phyloP scores from a whole-genome alignment of 2,113 vertebrate genomes.

The Podocnemis expansa region DNA sequence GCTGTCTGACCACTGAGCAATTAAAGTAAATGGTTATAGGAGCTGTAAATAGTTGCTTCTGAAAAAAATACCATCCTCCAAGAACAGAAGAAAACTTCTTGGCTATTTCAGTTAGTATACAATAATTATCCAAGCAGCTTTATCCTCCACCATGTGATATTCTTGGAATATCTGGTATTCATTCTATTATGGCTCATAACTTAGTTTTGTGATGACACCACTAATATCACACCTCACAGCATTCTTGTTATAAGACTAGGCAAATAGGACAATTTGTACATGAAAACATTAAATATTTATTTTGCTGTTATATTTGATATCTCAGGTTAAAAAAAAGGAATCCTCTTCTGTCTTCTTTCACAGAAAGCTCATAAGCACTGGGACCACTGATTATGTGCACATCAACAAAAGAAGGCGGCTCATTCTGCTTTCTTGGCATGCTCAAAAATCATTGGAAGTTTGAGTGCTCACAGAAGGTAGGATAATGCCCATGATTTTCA shows the following conservation, averaged over 20 bases:
- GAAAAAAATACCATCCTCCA: slow-evolving; percentile 37
- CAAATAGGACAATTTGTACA: slow-evolving; percentile 29
- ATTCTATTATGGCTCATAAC: slow-evolving; percentile 36
- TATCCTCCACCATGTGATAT: slow-evolving; percentile 11
- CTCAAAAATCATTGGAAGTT: not conserved
- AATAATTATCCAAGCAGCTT: slow-evolving; percentile 68
- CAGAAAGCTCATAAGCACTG: not conserved
- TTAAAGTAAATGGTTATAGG: slow-evolving; percentile 57
- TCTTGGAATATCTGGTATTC: slow-evolving; percentile 40
- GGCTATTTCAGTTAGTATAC: slow-evolving; percentile 50
- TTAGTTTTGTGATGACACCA: slow-evolving; percentile 23
- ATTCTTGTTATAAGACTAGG: slow-evolving; percentile 28
- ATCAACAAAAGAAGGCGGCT: not conserved
- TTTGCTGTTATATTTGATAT: slow-evolving; percentile 28
- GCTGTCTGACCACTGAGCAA: slow-evolving; percentile 62
- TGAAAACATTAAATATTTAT: slow-evolving; percentile 9
- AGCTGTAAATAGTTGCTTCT: slow-evolving; percentile 42
- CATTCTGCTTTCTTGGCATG: not conserved
- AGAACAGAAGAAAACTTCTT: slow-evolving; percentile 17
- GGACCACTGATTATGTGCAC: slow-evolving; percentile 38
- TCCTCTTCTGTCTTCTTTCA: not conserved
- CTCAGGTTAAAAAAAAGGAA: not conserved
- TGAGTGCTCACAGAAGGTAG: not conserved
- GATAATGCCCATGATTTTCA: not conserved
- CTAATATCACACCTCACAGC: slow-evolving; percentile 23